These are phyloP conservation scores for Thera obeliscata DNA, from an alignment of 2,888 invertebrate species.

Conservation along the genomic window DNA sequence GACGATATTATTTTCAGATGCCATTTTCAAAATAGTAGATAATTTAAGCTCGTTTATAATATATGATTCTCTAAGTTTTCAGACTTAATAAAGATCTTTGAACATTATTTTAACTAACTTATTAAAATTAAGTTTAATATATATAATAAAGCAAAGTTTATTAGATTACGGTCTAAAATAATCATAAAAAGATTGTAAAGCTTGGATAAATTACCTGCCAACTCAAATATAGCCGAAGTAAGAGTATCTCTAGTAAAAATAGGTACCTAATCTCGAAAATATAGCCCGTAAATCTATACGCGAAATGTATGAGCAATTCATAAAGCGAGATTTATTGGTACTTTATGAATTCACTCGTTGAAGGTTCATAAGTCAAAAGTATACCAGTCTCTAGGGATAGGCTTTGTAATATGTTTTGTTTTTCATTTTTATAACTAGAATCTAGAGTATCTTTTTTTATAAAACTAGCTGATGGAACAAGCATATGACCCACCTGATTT, in stretches of 20 bases:
- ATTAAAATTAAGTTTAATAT: background rate
- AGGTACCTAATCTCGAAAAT: slow-evolving; percentile 27
- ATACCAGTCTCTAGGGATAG: no score
- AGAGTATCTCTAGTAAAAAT: slow-evolving; percentile 13
- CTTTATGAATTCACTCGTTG: slow-evolving; percentile 34
- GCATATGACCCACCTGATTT: no score
- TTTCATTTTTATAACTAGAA: no score
- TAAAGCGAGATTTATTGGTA: slow-evolving; percentile 32
- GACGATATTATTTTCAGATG: no score
- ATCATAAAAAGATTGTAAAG: background rate
- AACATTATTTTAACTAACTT: background rate
- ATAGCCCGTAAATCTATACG: slow-evolving; percentile 38
- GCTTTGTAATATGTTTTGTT: no score
- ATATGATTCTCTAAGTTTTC: background rate
- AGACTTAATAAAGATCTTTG: background rate
- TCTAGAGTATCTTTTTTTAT: no score
- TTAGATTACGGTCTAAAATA: background rate
- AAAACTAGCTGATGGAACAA: no score
- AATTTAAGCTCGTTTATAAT: background rate
- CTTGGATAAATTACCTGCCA: background rate
- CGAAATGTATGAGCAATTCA: slow-evolving; percentile 40
- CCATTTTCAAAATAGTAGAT: no score
- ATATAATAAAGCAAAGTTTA: background rate
- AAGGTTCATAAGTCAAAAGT: slow-evolving; percentile 28
- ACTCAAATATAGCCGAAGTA: background rate